Evolutionary conservation across 2,113 vertebrate species (phyloP).

Genomic region (Xyliphius kryptos): DNA sequence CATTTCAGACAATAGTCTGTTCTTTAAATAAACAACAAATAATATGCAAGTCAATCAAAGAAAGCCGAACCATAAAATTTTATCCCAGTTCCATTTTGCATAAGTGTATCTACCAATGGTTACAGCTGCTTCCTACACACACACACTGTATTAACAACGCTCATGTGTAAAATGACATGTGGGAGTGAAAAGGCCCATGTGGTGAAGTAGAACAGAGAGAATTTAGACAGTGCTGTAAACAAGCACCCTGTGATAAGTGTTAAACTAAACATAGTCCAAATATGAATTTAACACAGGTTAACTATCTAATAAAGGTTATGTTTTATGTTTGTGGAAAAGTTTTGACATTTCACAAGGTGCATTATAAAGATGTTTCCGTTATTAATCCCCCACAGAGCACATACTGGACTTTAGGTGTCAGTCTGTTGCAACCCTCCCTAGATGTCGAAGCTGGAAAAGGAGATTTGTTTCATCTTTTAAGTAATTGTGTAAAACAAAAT

Average conservation of each 20-base stretch:
- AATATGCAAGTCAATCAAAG: not conserved
- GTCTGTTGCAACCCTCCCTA: too few relatives aligned
- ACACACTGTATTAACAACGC: slow-evolving; percentile 25
- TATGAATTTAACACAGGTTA: too few relatives aligned
- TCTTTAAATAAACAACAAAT: not conserved
- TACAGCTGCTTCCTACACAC: slow-evolving; percentile 13
- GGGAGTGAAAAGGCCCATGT: slow-evolving; percentile 26
- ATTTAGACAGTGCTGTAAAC: too few relatives aligned
- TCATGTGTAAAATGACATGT: slow-evolving; percentile 30
- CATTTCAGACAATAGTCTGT: not conserved
- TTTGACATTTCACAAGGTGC: slow-evolving; percentile 2
- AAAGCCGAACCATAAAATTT: not conserved
- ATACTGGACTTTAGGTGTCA: too few relatives aligned
- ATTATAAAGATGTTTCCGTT: not conserved
- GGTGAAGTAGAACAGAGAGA: slow-evolving; percentile 13
- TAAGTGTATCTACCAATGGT: slow-evolving; percentile 2
- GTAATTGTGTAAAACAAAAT: too few relatives aligned
- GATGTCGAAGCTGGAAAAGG: too few relatives aligned
- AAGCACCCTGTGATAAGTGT: too few relatives aligned
- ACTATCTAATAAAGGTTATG: too few relatives aligned
- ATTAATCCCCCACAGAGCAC: too few relatives aligned
- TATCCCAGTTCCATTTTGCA: not conserved
- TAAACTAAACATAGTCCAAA: too few relatives aligned
- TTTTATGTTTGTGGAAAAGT: too few relatives aligned
- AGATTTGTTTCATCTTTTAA: too few relatives aligned